A percentile compares a stretch with the other conserved stretches of the same genome.
Conservation (phyloP, 2,113 vertebrate genomes). For the Chinchilla lanigera region DNA sequence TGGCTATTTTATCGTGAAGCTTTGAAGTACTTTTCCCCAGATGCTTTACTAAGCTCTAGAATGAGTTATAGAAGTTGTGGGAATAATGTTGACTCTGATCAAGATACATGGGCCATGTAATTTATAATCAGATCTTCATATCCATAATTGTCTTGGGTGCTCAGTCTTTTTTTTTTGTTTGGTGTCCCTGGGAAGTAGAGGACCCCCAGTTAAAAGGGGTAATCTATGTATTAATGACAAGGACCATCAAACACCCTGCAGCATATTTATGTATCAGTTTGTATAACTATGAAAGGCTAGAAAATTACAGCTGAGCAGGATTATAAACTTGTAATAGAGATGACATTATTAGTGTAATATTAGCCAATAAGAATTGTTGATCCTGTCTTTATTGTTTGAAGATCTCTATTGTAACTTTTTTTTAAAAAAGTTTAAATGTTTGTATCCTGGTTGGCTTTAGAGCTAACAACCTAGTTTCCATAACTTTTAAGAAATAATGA, state of each 20-base stretch:
- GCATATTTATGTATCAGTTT: not conserved
- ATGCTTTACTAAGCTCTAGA: not conserved
- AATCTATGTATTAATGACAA: slow-evolving; percentile 6
- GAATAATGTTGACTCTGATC: slow-evolving; percentile 1
- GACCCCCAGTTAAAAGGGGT: not conserved
- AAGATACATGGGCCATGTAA: not conserved
- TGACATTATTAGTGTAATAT: not conserved
- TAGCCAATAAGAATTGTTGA: slow-evolving; percentile 12
- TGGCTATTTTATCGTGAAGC: not conserved
- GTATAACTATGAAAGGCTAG: not conserved
- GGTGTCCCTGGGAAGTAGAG: not conserved
- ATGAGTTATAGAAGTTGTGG: not conserved
- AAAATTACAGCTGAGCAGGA: not conserved
- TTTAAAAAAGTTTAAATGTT: not conserved
- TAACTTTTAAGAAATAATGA: slow-evolving; percentile 47
- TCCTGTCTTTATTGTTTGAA: slow-evolving; percentile 44
- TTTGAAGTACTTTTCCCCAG: not conserved
- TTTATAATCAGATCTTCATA: slow-evolving; percentile 20
- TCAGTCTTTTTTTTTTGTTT: not conserved
- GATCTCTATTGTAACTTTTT: slow-evolving; percentile 37
- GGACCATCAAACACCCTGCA: not conserved
- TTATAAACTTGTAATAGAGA: slow-evolving; percentile 9
- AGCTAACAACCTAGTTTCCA: slow-evolving; percentile 17
- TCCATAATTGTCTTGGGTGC: not conserved
- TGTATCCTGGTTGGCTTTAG: not conserved